phyloP scores from a whole-genome alignment of 2,113 vertebrate species.

The Varanus salvator region DNA sequence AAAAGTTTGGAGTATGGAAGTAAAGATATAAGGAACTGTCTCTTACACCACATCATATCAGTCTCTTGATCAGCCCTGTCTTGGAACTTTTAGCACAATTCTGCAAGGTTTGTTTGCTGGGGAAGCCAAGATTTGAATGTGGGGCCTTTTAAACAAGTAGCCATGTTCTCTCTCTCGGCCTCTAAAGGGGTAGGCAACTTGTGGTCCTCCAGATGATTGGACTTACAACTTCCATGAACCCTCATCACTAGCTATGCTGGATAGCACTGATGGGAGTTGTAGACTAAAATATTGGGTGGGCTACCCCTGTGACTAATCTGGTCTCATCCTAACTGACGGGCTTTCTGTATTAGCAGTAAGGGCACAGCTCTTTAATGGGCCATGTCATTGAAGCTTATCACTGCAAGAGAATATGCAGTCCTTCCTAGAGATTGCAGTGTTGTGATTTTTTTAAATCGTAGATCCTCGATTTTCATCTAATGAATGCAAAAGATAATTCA shows the following conservation, averaged over 20 bases:
- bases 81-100: background rate
- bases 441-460: background rate
- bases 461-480: conserved; percentile 35
- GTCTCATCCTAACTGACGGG: no score
- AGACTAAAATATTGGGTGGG: background rate
- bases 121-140: background rate
- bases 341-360: background rate
- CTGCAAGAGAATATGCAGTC: background rate
- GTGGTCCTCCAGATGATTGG: no score
- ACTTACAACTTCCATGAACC: no score
- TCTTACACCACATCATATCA: background rate
- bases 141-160: background rate
- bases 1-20: background rate
- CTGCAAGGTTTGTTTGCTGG: background rate
- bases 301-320: no score
- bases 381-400: background rate
- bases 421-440: background rate
- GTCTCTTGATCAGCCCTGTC: background rate
- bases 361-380: background rate
- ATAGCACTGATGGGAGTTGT: no score
- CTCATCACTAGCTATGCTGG: no score
- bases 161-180: background rate
- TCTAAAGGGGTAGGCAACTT: background rate
- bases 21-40: conserved; percentile 1
- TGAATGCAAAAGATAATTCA: conserved; percentile 33